Conservation (phyloP, 30 jellyfish, hydroid and myxozoan species). For the Aurelia aurita region DNA sequence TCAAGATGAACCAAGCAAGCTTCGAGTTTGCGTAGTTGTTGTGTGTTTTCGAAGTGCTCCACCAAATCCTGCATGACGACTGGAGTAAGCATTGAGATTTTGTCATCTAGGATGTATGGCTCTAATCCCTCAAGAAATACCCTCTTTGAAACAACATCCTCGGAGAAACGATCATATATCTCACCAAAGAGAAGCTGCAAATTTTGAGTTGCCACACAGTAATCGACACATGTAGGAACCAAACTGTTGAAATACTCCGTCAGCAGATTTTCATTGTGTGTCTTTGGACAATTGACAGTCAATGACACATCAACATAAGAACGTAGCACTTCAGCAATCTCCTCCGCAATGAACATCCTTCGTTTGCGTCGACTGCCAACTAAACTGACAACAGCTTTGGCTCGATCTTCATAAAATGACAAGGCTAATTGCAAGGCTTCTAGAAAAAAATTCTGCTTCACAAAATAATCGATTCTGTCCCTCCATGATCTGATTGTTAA, state of each 20-base stretch:
- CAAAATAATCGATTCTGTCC: slow-evolving; percentile 94
- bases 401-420: slow-evolving; percentile 88
- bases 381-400: slow-evolving; percentile 95
- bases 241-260: slow-evolving; percentile 77
- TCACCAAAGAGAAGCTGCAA: slow-evolving; percentile 83
- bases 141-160: slow-evolving; percentile 83
- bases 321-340: slow-evolving; percentile 79
- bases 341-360: slow-evolving; percentile 73
- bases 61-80: slow-evolving; percentile 97
- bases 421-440: slow-evolving; percentile 89
- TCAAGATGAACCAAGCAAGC: slow-evolving; percentile 92
- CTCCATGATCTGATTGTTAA: slow-evolving; percentile 90
- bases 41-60: slow-evolving; percentile 88
- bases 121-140: slow-evolving; percentile 90
- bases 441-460: slow-evolving; percentile 86
- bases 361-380: slow-evolving; percentile 76
- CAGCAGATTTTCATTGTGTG: slow-evolving; percentile 70
- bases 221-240: slow-evolving; percentile 88
- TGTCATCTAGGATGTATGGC: slow-evolving; percentile 82
- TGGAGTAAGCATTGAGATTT: slow-evolving; percentile 71
- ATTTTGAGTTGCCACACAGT: slow-evolving; percentile 79
- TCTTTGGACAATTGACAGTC: slow-evolving; percentile 97
- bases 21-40: slow-evolving; percentile 80
- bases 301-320: slow-evolving; percentile 87
- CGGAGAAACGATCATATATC: slow-evolving; percentile 90